Base-by-base conservation (phyloP, 2,113 vertebrate species). In the Smithornis capensis region DNA sequence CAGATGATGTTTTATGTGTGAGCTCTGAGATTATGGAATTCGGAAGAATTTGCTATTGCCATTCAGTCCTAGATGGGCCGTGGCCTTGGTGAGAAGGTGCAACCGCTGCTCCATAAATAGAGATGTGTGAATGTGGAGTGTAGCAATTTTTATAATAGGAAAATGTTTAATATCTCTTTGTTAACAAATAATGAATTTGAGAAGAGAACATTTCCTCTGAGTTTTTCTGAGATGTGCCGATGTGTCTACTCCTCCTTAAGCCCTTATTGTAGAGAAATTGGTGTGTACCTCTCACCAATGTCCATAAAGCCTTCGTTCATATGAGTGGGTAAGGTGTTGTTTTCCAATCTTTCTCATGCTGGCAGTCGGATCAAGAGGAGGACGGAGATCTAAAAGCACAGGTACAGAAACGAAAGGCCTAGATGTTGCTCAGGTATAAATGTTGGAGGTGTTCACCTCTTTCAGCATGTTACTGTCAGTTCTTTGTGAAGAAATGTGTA, bases 281-380 rank as follows among this genome's bases (percentile, higher is more conserved):
- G 49, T 5, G 6, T 35, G 79, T 81, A 42, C 40, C 57, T 86
- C 85, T 86, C 53, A 19, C 25, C 60, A 3, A 28, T 52, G 81
- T 90, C 77, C 80, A n/a, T 67, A 33, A 80, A 52, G 35, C 59
- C 44, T 76, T 68, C 14, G 15, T 77, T 95, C 22, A 7, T 93
- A 28, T 31, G 12, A 68, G 83, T 87, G 96, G 92, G 91, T 98
- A 97, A 98, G 96, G 95, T 95, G 89, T 93, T 97, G 80, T 97
- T 82, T 96, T 95, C 92, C 68, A 14, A 94, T 98, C 97, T 98
- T 96, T 97, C 97, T 96, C 94, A 97, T 92, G 98, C 98, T 95
- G 96, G 91, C 98, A 99, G 99, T 99, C 99, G 96, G 99, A 99
- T 91, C 98, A 98, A 93, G 99, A 99, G 88, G 99, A 99, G 67